Evolutionary conservation across 2,888 invertebrate genomes (phyloP), one percentile per base, ranked within the genome.

Genomic region (Torymus tubicola): DNA sequence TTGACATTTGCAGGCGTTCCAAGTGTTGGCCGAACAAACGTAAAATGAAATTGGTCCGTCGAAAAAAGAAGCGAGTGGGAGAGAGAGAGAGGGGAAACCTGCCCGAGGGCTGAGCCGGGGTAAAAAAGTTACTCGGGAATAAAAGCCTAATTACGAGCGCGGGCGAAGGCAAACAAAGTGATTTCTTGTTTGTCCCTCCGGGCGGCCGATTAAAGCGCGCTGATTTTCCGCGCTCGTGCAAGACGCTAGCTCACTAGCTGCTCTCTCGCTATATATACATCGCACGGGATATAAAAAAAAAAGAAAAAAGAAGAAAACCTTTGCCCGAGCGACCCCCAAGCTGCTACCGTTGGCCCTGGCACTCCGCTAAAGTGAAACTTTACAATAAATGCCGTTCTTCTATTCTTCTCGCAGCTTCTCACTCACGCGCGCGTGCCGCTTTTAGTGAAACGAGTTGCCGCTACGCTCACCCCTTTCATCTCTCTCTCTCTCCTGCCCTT

Each of bases 361-460:
- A 78, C 67, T 72, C 31, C 18, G 69, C 58, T 61, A 80, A 75
- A 76, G 76, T 72, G 72, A 71, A 80, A 80, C 71, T 76, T 76
- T 61, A 58, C 65, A 80, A 76, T 80, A 80, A 80, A 71, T 75
- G 80, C 53, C 55, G 60, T 55, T 53, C 65, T 42, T 71, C 31
- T 21, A 71, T 76, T 76, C 58, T 61, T 61, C 64, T 63, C 64
- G 14, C 10, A 64, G n/a, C 24, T 50, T 55, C 2, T n/a, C n/a
- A n/a, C n/a, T n/a, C n/a, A n/a, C 31, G 14, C 24, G 24, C 24
- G 24, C 24, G 31, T 16, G 14, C 24, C 53, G 77, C 81, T 81
- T 81, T 81, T 81, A 81, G 58, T 53, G 72, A 81, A 81, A 81
- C 81, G 77, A 81, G 77, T 64, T 58, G 13, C 21, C n/a, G 24